A percentile compares a stretch with the other conserved stretches of the same genome.
Evolutionary conservation across 2,797 vertebrate genomes (phyloP).

Genomic region (Adelosebastes latens): DNA sequence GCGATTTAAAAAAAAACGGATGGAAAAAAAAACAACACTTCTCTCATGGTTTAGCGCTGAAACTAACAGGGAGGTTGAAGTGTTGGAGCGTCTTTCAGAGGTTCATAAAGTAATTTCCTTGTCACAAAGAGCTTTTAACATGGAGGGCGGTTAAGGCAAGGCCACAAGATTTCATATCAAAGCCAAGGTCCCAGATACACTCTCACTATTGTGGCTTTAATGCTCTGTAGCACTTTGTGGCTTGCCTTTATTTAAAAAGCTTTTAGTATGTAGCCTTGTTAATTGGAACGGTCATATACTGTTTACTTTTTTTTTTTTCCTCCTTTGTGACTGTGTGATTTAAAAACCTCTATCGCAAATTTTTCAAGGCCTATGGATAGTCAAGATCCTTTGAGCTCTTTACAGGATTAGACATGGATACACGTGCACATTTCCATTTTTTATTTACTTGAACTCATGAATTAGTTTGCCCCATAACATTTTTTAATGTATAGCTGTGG

Average conservation of each 20-base stretch:
- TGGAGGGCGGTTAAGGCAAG: conserved; percentile 76
- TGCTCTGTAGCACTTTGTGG: conserved; percentile 57
- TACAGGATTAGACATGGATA: conserved; percentile 8
- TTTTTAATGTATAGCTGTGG: neutral
- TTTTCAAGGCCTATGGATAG: conserved; percentile 22
- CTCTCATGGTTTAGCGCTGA: conserved; percentile 60
- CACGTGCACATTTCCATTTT: neutral
- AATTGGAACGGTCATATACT: conserved; percentile 63
- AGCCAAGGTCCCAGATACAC: conserved; percentile 75
- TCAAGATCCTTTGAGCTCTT: conserved; percentile 21
- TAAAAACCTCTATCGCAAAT: conserved; percentile 34
- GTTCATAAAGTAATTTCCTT: conserved; percentile 83
- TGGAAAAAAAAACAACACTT: conserved; percentile 5
- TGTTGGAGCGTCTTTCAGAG: conserved; percentile 75
- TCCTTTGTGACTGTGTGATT: conserved; percentile 23
- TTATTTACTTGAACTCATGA: neutral
- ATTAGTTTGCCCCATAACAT: neutral
- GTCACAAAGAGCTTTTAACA: conserved; percentile 83
- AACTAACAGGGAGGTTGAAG: conserved; percentile 68
- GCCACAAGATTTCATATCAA: conserved; percentile 78
- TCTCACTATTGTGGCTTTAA: conserved; percentile 72
- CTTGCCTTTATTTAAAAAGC: conserved; percentile 72
- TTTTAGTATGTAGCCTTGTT: conserved; percentile 76
- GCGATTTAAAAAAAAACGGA: conserved; percentile 12
- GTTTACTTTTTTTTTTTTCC: conserved; percentile 42